A percentile compares a stretch with the other conserved stretches of the same genome.
Evolutionary conservation across 2,797 vertebrate species (phyloP).

Genomic region (Semotilus atromaculatus): DNA sequence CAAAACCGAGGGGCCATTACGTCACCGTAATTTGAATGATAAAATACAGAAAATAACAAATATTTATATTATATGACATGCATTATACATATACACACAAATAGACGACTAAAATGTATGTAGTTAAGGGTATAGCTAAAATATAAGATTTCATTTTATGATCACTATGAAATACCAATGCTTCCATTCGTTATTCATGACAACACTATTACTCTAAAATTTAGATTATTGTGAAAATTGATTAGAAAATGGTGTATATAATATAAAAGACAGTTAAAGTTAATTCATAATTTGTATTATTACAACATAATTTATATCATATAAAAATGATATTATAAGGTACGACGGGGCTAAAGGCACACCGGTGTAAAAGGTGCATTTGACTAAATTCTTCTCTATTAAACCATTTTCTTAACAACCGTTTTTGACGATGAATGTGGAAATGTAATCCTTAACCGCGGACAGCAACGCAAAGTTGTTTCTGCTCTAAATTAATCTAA

Average conservation of each 20-base stretch:
- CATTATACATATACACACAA: neutral
- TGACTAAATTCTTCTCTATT: no score
- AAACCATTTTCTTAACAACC: no score
- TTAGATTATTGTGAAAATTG: no score
- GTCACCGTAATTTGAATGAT: constrained; percentile 72
- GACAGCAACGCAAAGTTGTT: no score
- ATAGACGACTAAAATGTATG: neutral
- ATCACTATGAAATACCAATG: neutral
- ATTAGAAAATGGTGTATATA: no score
- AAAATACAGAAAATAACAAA: constrained; percentile 40
- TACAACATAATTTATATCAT: neutral
- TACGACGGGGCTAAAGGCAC: no score
- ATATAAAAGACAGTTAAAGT: neutral
- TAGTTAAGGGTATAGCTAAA: neutral
- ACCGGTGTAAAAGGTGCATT: no score
- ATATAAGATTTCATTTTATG: neutral
- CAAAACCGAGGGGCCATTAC: constrained; percentile 75
- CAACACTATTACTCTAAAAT: neutral
- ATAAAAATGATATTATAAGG: neutral
- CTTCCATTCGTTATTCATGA: neutral
- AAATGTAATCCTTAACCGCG: no score
- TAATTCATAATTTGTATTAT: neutral
- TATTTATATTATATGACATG: neutral
- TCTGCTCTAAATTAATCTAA: no score
- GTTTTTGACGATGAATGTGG: no score